Percentiles rank a stretch among this genome's conserved stretches.
Conservation (phyloP, 2,113 vertebrate genomes). For the Pholis gunnellus region DNA sequence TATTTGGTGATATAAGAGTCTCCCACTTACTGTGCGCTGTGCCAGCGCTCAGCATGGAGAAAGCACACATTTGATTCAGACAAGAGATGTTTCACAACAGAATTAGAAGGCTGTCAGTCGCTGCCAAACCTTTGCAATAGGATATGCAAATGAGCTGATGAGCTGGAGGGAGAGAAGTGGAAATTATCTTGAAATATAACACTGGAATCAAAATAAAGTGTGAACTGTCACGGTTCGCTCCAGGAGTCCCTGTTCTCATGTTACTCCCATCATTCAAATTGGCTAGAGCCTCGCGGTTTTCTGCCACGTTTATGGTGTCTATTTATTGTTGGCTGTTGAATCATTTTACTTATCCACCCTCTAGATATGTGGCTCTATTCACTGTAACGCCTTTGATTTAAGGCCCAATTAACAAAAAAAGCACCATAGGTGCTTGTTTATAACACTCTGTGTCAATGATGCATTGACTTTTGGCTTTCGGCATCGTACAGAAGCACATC, state of each 20-base stretch:
- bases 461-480: conserved; percentile 39
- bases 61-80: conserved; percentile 58
- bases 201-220: conserved; percentile 57
- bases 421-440: conserved; percentile 67
- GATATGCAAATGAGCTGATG: conserved; percentile 62
- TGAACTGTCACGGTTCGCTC: conserved; percentile 50
- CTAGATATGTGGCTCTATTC: conserved; percentile 51
- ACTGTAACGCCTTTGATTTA: conserved; percentile 74
- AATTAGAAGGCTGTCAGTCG: conserved; percentile 58
- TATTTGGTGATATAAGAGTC: conserved; percentile 65
- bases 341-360: conserved; percentile 52
- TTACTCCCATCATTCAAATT: conserved; percentile 56
- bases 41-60: conserved; percentile 34
- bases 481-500: background rate
- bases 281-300: conserved; percentile 29
- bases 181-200: conserved; percentile 64
- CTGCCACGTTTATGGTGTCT: conserved; percentile 61
- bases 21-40: conserved; percentile 53
- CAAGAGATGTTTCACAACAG: conserved; percentile 58
- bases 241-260: conserved; percentile 42
- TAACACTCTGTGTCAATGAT: conserved; percentile 52
- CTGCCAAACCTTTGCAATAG: conserved; percentile 58
- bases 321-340: conserved; percentile 66
- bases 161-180: conserved; percentile 38
- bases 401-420: conserved; percentile 78